A percentile compares a stretch with the other conserved stretches of the same genome.
Evolutionary conservation across 2,888 invertebrate genomes (phyloP).

Genomic region (Diploptera punctata): DNA sequence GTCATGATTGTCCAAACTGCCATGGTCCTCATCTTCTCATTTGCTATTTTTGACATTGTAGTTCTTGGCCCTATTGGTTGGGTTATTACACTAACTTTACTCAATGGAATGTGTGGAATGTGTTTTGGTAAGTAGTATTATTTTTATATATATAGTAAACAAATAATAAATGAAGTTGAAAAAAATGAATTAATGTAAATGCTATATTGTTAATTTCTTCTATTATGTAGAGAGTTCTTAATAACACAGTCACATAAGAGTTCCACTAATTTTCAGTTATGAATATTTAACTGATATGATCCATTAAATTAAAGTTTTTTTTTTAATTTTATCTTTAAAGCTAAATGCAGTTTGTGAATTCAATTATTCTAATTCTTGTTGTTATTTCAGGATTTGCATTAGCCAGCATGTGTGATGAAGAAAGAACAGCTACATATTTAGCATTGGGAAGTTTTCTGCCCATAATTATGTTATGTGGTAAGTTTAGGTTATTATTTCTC

Average conservation of each 20-base stretch:
- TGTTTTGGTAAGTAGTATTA: conserved; percentile 75
- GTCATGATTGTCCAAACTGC: conserved; percentile 85
- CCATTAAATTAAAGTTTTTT: no score
- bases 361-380: no score
- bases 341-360: no score
- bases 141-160: no score
- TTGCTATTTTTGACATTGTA: conserved; percentile 78
- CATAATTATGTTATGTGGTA: conserved; percentile 82
- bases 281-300: no score
- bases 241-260: no score
- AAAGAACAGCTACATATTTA: conserved; percentile 83
- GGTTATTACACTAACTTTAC: conserved; percentile 75
- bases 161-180: not conserved
- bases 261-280: no score
- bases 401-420: conserved; percentile 79
- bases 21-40: conserved; percentile 79
- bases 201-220: not conserved
- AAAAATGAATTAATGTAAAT: not conserved
- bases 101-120: conserved; percentile 94
- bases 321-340: no score
- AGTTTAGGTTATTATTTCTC: no score
- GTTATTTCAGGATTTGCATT: conserved; percentile 79
- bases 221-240: no score
- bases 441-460: conserved; percentile 87
- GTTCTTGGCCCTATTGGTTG: conserved; percentile 76